These are phyloP conservation scores for Microtus agrestis DNA, from an alignment of 2,797 vertebrate species.

Conservation along the genomic window DNA sequence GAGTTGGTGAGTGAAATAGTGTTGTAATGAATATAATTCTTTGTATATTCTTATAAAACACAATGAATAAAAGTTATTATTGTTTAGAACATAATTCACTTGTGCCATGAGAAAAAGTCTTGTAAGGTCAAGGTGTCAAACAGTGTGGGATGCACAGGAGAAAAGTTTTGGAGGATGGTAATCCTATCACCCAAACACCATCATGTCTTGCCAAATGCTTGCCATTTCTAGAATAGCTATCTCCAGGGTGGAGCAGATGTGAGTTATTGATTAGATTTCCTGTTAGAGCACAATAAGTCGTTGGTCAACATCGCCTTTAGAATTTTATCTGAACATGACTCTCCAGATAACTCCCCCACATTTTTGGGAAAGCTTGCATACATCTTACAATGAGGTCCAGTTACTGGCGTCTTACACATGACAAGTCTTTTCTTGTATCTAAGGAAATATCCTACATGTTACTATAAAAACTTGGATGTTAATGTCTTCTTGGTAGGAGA, in stretches of 20 bases:
- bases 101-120: not conserved
- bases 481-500: not conserved
- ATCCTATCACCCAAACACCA: not conserved
- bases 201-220: not conserved
- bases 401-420: not conserved
- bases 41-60: not conserved
- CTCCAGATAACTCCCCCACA: not conserved
- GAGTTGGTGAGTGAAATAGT: not conserved
- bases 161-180: accelerated
- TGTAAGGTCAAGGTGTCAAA: not conserved
- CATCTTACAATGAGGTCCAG: not conserved
- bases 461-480: not conserved
- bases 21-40: not conserved
- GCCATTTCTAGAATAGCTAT: not conserved
- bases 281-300: not conserved
- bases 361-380: not conserved
- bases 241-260: not conserved
- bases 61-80: not conserved
- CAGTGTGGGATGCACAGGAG: no score
- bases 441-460: not conserved
- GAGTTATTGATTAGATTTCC: not conserved
- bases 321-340: not conserved
- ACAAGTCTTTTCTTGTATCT: not conserved
- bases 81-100: not conserved
- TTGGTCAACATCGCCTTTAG: not conserved